A percentile compares a stretch with the other conserved stretches of the same genome.
These are phyloP conservation scores for Craniophora ligustri DNA, from an alignment of 2,888 invertebrate species.

Conservation along the genomic window DNA sequence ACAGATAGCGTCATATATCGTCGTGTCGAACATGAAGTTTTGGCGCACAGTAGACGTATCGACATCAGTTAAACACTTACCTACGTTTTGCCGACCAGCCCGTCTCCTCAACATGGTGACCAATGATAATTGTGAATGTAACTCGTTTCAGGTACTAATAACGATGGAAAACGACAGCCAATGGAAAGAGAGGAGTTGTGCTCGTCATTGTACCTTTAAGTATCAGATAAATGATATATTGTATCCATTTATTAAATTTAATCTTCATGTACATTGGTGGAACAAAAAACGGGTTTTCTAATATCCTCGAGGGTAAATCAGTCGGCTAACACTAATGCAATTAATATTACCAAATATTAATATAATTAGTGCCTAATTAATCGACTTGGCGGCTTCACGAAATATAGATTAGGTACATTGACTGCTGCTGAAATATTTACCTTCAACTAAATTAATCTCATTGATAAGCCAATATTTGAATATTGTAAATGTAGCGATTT, in stretches of 20 bases:
- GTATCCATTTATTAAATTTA: no score
- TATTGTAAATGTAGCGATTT: conserved; percentile 9
- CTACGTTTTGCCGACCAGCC: background rate
- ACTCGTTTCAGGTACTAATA: background rate
- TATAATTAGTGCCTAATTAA: conserved; percentile 1
- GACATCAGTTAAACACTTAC: background rate
- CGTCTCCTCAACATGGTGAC: background rate
- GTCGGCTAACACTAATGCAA: background rate
- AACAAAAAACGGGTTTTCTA: no score
- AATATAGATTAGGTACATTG: conserved; percentile 15
- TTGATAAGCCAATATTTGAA: conserved; percentile 21
- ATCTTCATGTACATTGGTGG: no score
- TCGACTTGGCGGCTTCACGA: conserved; percentile 3
- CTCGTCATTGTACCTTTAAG: no score
- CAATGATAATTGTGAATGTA: background rate
- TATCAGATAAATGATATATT: no score
- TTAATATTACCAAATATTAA: background rate
- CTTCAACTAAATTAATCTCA: conserved; percentile 15
- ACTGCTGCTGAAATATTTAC: conserved; percentile 26
- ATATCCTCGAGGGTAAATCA: background rate
- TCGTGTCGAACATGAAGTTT: background rate
- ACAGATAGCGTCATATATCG: conserved; percentile 22
- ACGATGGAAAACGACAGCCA: background rate
- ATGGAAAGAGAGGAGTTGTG: no score
- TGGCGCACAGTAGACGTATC: background rate